phyloP scores from a whole-genome alignment of 2,797 vertebrate species.

The Echeneis naucrates region DNA sequence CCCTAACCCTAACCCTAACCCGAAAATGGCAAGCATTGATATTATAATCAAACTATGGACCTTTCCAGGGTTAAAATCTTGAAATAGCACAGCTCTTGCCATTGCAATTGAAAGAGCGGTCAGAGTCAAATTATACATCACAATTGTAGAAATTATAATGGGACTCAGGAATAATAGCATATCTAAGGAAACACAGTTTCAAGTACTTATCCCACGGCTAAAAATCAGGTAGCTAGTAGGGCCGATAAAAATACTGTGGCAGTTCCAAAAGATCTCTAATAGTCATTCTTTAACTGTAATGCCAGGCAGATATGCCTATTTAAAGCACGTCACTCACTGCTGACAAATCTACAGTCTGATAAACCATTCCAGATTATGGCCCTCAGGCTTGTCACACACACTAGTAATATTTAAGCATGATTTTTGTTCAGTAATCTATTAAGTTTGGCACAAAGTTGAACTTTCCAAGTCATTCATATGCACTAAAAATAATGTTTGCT shows the following conservation, averaged over 20 bases:
- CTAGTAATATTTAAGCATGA: slow-evolving; percentile 55
- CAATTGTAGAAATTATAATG: slow-evolving; percentile 35
- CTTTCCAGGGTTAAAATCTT: slow-evolving; percentile 8
- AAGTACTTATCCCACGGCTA: slow-evolving; percentile 19
- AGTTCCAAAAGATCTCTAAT: slow-evolving; percentile 32
- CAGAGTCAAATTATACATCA: slow-evolving; percentile 18
- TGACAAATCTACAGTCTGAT: slow-evolving; percentile 48
- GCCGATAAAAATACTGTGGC: slow-evolving; percentile 26
- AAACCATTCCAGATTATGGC: slow-evolving; percentile 40
- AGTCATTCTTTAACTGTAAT: slow-evolving; percentile 24
- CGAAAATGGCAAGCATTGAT: slow-evolving; percentile 2
- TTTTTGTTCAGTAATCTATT: slow-evolving; percentile 46
- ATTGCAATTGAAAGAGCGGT: slow-evolving; percentile 31
- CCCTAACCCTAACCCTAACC: no score
- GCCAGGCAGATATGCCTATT: slow-evolving; percentile 26
- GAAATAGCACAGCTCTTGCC: slow-evolving; percentile 20
- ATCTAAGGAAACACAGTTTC: slow-evolving; percentile 26
- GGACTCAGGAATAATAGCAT: slow-evolving; percentile 29
- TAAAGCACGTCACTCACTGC: slow-evolving; percentile 35
- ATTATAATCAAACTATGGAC: slow-evolving; percentile 19
- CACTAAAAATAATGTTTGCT: slow-evolving; percentile 69
- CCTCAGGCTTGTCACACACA: slow-evolving; percentile 49
- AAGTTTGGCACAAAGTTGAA: slow-evolving; percentile 58
- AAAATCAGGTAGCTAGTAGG: slow-evolving; percentile 23
- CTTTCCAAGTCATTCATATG: slow-evolving; percentile 52